A percentile compares a stretch with the other conserved stretches of the same genome.
These are phyloP conservation scores for Xestoiulus laeticollis DNA, from an alignment of 2,888 invertebrate species.

Conservation along the genomic window DNA sequence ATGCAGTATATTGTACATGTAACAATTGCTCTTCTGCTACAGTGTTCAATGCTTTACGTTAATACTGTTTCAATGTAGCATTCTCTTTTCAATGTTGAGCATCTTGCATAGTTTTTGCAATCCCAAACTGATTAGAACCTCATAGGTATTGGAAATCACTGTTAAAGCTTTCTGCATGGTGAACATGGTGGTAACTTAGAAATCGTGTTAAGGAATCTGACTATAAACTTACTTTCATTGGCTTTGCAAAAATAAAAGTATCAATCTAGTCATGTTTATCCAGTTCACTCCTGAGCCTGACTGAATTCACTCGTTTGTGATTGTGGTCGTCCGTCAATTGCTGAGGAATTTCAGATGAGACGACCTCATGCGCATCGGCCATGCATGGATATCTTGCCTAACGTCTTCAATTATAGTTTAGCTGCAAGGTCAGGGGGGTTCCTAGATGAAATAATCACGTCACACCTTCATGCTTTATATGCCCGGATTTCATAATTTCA, in stretches of 20 bases:
- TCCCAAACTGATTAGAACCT: too few relatives aligned
- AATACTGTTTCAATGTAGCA: too few relatives aligned
- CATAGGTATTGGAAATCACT: too few relatives aligned
- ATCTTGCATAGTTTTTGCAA: too few relatives aligned
- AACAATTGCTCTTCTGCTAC: too few relatives aligned
- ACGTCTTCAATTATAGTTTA: conserved; percentile 43
- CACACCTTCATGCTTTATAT: conserved; percentile 43
- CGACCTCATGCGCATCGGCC: conserved; percentile 24
- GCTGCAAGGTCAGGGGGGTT: conserved; percentile 41
- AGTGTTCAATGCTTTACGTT: too few relatives aligned
- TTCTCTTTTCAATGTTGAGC: too few relatives aligned
- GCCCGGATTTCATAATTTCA: conserved; percentile 38
- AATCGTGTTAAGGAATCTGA: background rate
- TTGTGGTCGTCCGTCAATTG: conserved; percentile 28
- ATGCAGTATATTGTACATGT: too few relatives aligned
- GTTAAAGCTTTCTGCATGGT: too few relatives aligned
- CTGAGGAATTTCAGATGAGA: conserved; percentile 21
- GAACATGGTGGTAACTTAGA: too few relatives aligned
- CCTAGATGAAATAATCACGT: background rate
- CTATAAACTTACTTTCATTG: too few relatives aligned
- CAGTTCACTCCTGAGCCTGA: background rate
- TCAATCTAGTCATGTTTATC: background rate
- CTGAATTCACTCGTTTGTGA: background rate
- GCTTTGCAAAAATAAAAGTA: too few relatives aligned
- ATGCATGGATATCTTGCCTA: conserved; percentile 10